Percentiles rank a stretch among this genome's conserved stretches.
phyloP scores from a whole-genome alignment of 2,888 invertebrate species.

The Tillus elongatus region DNA sequence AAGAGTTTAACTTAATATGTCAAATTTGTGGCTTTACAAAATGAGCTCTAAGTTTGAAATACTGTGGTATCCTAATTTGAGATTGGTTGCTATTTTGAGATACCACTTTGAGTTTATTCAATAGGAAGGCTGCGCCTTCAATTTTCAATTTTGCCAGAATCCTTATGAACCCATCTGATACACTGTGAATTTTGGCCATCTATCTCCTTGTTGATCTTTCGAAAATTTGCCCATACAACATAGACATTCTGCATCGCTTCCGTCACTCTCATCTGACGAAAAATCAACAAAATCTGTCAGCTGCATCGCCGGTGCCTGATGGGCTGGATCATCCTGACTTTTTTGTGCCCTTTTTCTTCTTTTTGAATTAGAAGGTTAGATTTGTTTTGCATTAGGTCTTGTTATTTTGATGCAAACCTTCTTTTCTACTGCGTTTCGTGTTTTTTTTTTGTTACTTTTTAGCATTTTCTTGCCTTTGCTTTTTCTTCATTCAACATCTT shows the following conservation, averaged over 20 bases:
- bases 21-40: too few relatives aligned
- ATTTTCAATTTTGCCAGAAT: too few relatives aligned
- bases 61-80: too few relatives aligned
- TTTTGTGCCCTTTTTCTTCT: conserved; percentile 4
- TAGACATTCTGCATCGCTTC: conserved; percentile 3
- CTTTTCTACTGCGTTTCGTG: conserved; percentile 1
- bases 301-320: conserved; percentile 1
- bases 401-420: background rate
- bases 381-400: conserved; percentile 4
- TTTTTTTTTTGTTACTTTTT: conserved; percentile 1
- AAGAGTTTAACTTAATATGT: too few relatives aligned
- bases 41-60: too few relatives aligned
- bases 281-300: conserved; percentile 4
- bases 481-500: too few relatives aligned
- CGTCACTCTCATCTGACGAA: conserved; percentile 4
- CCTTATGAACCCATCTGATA: too few relatives aligned
- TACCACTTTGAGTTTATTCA: too few relatives aligned
- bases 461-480: conserved; percentile 4
- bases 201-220: too few relatives aligned
- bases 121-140: too few relatives aligned
- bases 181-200: too few relatives aligned
- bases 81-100: too few relatives aligned
- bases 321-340: conserved; percentile 4
- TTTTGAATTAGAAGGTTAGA: conserved; percentile 4
- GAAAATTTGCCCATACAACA: conserved; percentile 2